These are phyloP conservation scores for Brachypteracias leptosomus DNA, from an alignment of 2,113 vertebrate genomes.

Conservation along the genomic window DNA sequence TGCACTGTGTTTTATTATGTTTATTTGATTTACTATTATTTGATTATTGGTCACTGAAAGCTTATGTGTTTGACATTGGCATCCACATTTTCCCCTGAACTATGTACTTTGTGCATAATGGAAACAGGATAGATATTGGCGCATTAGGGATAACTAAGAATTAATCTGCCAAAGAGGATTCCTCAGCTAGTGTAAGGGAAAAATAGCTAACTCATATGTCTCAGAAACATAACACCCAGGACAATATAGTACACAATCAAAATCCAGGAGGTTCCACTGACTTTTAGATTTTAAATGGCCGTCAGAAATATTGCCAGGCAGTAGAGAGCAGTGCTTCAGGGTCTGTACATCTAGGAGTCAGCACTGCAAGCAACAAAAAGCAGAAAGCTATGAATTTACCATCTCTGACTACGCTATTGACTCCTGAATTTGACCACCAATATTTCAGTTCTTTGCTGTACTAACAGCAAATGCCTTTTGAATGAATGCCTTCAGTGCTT, in stretches of 20 bases:
- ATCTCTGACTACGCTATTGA: background rate
- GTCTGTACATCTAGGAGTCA: background rate
- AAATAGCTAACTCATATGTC: background rate
- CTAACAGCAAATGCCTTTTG: background rate
- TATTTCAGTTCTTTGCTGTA: rapidly evolving
- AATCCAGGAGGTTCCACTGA: background rate
- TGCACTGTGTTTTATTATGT: background rate
- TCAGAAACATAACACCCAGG: rapidly evolving
- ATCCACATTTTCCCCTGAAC: background rate
- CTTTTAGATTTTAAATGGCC: background rate
- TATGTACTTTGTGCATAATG: background rate
- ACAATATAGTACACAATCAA: background rate
- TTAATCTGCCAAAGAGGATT: background rate
- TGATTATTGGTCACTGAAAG: background rate
- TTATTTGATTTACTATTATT: background rate
- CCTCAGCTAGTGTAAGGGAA: background rate
- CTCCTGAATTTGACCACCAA: background rate
- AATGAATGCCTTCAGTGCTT: background rate
- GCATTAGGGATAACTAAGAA: background rate
- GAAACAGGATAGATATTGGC: background rate
- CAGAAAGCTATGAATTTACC: background rate
- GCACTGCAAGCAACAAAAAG: background rate
- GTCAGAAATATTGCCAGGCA: background rate
- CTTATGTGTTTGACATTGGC: background rate
- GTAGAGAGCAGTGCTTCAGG: background rate